Conservation (phyloP, 2,888 invertebrate species). For the Oxycera nigricornis region DNA sequence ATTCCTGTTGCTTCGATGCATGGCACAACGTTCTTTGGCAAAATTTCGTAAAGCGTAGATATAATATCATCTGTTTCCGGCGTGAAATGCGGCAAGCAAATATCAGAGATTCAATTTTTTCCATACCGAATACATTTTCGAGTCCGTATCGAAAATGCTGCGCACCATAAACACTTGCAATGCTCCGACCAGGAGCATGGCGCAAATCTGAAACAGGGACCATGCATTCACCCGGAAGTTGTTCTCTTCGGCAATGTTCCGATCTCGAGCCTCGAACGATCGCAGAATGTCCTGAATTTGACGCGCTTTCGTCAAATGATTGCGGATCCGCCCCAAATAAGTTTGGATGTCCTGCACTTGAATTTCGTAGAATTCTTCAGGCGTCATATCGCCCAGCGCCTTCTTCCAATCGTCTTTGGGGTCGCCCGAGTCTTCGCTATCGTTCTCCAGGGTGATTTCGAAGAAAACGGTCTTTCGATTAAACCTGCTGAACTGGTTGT, state of each 20-base stretch:
- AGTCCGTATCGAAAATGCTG: conserved; percentile 75
- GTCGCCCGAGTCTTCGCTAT: conserved; percentile 65
- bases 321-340: conserved; percentile 69
- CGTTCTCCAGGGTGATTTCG: conserved; percentile 73
- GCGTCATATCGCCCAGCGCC: conserved; percentile 59
- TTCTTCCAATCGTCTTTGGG: conserved; percentile 58
- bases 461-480: conserved; percentile 85
- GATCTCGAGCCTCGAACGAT: conserved; percentile 80
- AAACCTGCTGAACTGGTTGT: conserved; percentile 84
- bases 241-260: conserved; percentile 82
- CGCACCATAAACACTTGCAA: conserved; percentile 81
- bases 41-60: no score
- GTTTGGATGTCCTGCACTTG: conserved; percentile 71
- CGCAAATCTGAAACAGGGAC: conserved; percentile 75
- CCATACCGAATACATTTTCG: conserved; percentile 58
- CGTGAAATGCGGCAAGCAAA: no score
- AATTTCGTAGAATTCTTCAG: conserved; percentile 67
- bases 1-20: no score
- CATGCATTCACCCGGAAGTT: conserved; percentile 81
- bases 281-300: conserved; percentile 74
- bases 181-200: conserved; percentile 76
- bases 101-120: conserved; percentile 56
- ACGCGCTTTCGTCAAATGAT: conserved; percentile 68
- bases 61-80: no score
- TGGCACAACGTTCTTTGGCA: no score